A percentile compares a stretch with the other conserved stretches of the same genome.
Evolutionary conservation across 2,888 invertebrate species (phyloP).

Genomic region (Mantis religiosa): DNA sequence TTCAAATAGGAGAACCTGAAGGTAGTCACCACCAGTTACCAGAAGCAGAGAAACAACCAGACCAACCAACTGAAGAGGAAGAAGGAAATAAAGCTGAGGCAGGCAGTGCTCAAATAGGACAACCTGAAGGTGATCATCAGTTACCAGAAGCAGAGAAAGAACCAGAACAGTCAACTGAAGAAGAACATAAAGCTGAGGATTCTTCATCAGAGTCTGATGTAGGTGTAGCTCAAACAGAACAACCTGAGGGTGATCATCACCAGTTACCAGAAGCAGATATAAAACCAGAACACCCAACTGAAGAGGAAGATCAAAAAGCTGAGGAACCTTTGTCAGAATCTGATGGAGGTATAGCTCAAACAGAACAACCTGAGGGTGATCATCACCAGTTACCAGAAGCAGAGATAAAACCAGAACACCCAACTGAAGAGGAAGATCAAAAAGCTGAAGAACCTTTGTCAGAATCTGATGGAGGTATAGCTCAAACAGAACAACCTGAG

Average conservation of each 20-base stretch:
- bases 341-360: not conserved
- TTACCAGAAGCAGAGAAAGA: slow-evolving; percentile 7
- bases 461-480: not conserved
- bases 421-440: slow-evolving; percentile 6
- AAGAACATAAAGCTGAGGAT: slow-evolving; percentile 12
- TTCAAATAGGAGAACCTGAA: slow-evolving; percentile 11
- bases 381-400: not conserved
- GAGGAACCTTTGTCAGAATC: not conserved
- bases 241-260: slow-evolving; percentile 9
- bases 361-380: slow-evolving; percentile 5
- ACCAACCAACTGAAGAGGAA: slow-evolving; percentile 6
- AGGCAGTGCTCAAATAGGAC: not conserved
- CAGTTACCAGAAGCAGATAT: not conserved
- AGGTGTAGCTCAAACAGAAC: not conserved
- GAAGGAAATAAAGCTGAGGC: not conserved
- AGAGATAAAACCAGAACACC: slow-evolving; percentile 14
- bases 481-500: slow-evolving; percentile 7
- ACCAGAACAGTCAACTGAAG: slow-evolving; percentile 18
- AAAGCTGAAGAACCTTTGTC: not conserved
- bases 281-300: slow-evolving; percentile 22
- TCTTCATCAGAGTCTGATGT: not conserved
- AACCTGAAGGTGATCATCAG: not conserved
- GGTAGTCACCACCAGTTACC: slow-evolving; percentile 6
- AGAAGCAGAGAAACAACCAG: slow-evolving; percentile 5
- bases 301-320: not conserved